Evolutionary conservation across 2,888 invertebrate species (phyloP).

Genomic region (Graphium colonna): DNA sequence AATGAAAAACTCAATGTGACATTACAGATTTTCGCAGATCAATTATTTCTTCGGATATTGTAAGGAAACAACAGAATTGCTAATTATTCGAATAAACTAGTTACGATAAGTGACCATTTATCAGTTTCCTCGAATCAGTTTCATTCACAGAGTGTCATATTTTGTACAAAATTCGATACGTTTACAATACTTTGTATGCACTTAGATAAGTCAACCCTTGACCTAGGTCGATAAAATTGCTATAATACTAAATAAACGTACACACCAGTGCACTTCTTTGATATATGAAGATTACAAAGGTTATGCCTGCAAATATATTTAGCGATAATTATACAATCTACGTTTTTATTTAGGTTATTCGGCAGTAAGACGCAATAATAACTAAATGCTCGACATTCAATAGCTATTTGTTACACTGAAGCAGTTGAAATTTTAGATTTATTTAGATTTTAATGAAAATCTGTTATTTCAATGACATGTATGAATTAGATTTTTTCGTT

Average conservation of each 20-base stretch:
- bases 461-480: too few relatives aligned
- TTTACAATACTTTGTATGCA: slow-evolving; percentile 32
- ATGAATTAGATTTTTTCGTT: too few relatives aligned
- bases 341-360: slow-evolving; percentile 11
- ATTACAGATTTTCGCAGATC: too few relatives aligned
- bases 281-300: slow-evolving; percentile 28
- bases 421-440: too few relatives aligned
- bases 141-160: background rate
- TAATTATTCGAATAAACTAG: background rate
- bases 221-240: slow-evolving; percentile 47
- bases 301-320: slow-evolving; percentile 15
- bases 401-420: too few relatives aligned
- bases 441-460: too few relatives aligned
- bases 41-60: too few relatives aligned
- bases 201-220: slow-evolving; percentile 41
- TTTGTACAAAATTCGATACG: background rate
- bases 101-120: background rate
- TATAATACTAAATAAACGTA: slow-evolving; percentile 26
- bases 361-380: too few relatives aligned
- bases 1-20: too few relatives aligned
- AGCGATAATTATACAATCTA: background rate
- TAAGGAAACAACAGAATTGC: too few relatives aligned
- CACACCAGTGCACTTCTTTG: slow-evolving; percentile 26
- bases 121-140: background rate
- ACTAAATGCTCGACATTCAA: too few relatives aligned